These are phyloP conservation scores for Sesia apiformis DNA, from an alignment of 2,888 invertebrate species.

Conservation along the genomic window DNA sequence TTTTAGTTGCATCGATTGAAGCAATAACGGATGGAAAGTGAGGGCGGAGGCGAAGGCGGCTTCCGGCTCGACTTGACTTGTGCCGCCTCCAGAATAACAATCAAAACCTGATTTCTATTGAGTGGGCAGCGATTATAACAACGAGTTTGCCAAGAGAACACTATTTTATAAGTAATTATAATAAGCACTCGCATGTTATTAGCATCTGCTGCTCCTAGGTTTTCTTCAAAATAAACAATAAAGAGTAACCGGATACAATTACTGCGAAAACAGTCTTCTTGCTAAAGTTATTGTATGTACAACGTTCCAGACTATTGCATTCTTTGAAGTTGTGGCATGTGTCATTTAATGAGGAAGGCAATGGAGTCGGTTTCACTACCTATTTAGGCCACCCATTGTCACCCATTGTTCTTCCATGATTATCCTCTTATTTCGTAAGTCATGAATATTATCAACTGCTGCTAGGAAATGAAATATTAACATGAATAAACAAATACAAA, in stretches of 20 bases:
- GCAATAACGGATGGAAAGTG: constrained; percentile 67
- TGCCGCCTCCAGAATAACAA: constrained; percentile 69
- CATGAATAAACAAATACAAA: not conserved
- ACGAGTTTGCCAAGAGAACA: constrained; percentile 14
- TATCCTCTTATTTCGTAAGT: constrained; percentile 34
- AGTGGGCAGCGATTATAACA: constrained; percentile 50
- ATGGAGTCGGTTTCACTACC: constrained; percentile 12
- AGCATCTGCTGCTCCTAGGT: not conserved
- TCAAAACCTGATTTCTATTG: constrained; percentile 72
- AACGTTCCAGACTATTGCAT: too few relatives aligned
- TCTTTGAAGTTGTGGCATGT: too few relatives aligned
- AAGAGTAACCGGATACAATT: too few relatives aligned
- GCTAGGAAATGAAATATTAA: not conserved
- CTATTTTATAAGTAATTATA: not conserved
- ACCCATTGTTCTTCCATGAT: constrained; percentile 39
- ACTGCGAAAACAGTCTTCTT: too few relatives aligned
- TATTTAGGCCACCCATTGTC: constrained; percentile 47
- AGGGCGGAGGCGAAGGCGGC: constrained; percentile 47
- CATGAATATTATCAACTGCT: not conserved
- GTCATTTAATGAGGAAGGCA: too few relatives aligned
- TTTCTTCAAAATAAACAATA: too few relatives aligned
- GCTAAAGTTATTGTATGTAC: too few relatives aligned
- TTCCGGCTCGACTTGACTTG: constrained; percentile 52
- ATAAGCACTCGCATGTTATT: not conserved
- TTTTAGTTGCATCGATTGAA: constrained; percentile 39